Conservation (phyloP, 1,140 invertebrate species). For the Sminthurides bifidus region DNA sequence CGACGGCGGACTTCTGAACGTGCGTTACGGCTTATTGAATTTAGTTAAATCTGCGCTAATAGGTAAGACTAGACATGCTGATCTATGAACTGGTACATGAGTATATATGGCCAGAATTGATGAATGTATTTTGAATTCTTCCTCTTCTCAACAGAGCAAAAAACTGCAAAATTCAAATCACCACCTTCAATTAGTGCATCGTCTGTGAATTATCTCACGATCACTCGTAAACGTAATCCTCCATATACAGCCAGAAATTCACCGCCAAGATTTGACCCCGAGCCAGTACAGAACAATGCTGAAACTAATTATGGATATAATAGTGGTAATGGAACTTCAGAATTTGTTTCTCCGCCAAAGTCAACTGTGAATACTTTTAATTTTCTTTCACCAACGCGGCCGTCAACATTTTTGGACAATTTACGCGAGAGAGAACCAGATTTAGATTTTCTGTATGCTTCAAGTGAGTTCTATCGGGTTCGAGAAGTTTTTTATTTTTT, state of each 20-base stretch:
- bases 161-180: conserved; percentile 1
- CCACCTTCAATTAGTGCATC: background rate
- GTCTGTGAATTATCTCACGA: background rate
- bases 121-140: background rate
- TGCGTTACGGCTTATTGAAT: conserved; percentile 2
- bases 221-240: background rate
- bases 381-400: background rate
- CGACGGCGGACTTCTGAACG: conserved; percentile 4
- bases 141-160: background rate
- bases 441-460: background rate
- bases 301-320: background rate
- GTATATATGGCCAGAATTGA: background rate
- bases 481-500: background rate
- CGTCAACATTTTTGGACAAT: background rate
- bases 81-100: background rate
- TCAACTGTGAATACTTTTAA: background rate
- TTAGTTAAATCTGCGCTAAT: conserved; percentile 4
- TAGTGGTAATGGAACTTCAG: background rate
- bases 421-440: background rate
- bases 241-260: background rate
- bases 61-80: background rate
- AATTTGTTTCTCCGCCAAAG: background rate
- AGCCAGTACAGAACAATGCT: too few species aligned
- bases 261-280: background rate
- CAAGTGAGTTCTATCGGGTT: background rate